Evolutionary conservation across 2,797 vertebrate species (phyloP).

Genomic region (Acanthis flammea): DNA sequence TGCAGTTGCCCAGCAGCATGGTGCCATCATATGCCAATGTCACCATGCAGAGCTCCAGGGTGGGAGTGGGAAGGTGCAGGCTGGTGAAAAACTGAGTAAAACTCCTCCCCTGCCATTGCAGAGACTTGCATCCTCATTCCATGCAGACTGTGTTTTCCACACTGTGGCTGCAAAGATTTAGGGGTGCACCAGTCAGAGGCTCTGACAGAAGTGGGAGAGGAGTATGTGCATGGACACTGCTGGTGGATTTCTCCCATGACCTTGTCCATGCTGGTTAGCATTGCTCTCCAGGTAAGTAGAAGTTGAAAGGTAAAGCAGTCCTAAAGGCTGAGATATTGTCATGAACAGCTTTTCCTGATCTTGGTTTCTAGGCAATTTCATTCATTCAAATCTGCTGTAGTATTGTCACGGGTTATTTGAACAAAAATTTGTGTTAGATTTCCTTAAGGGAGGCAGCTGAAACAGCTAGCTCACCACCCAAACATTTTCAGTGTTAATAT

Average conservation of each 20-base stretch:
- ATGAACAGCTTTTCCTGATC: not conserved
- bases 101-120: not conserved
- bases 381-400: not conserved
- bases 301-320: not conserved
- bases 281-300: not conserved
- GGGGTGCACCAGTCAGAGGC: not conserved
- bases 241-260: not conserved
- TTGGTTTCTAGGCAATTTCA: not conserved
- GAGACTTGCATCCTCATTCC: not conserved
- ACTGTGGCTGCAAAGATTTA: not conserved
- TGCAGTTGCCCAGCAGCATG: not conserved
- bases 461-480: not conserved
- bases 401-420: not conserved
- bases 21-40: not conserved
- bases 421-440: not conserved
- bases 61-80: not conserved
- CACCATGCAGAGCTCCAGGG: no score
- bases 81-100: not conserved
- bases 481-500: not conserved
- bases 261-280: fast-evolving
- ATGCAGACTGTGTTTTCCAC: not conserved
- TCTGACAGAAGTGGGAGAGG: not conserved
- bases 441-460: not conserved
- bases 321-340: not conserved
- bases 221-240: not conserved